phyloP scores from a whole-genome alignment of 2,113 vertebrate genomes.

The Thalassoma bifasciatum region DNA sequence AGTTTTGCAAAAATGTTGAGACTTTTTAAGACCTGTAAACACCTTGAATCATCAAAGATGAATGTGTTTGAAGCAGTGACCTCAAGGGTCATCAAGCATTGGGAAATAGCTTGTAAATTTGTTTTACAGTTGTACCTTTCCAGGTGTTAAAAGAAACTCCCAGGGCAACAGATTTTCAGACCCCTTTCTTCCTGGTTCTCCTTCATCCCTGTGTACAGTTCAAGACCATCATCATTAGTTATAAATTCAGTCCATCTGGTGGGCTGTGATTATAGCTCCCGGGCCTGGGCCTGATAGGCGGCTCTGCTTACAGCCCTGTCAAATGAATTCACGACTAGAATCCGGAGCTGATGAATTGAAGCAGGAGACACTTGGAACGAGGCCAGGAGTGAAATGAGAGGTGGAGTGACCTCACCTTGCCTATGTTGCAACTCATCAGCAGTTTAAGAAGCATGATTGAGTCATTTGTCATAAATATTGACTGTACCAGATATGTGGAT shows the following conservation, averaged over 20 bases:
- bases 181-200: not conserved
- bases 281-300: slow-evolving; percentile 8
- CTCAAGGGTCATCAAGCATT: not conserved
- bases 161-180: slow-evolving; percentile 7
- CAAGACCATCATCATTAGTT: slow-evolving; percentile 49
- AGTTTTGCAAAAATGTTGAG: not conserved
- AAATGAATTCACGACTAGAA: slow-evolving; percentile 6
- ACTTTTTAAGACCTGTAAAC: not conserved
- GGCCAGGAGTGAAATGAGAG: slow-evolving; percentile 9
- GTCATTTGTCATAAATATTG: not conserved
- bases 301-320: slow-evolving; percentile 20
- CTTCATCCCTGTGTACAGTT: slow-evolving; percentile 27
- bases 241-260: slow-evolving; percentile 58
- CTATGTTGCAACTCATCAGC: not conserved
- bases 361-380: slow-evolving; percentile 22
- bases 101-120: slow-evolving; percentile 20
- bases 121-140: not conserved
- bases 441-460: not conserved
- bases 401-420: not conserved
- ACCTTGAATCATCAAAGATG: not conserved
- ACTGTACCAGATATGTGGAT: not conserved
- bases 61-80: not conserved
- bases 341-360: slow-evolving; percentile 20
- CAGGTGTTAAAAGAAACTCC: not conserved
- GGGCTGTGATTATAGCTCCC: slow-evolving; percentile 35